Conservation (phyloP, 1,140 invertebrate species). For the Dendroctonus ponderosae region DNA sequence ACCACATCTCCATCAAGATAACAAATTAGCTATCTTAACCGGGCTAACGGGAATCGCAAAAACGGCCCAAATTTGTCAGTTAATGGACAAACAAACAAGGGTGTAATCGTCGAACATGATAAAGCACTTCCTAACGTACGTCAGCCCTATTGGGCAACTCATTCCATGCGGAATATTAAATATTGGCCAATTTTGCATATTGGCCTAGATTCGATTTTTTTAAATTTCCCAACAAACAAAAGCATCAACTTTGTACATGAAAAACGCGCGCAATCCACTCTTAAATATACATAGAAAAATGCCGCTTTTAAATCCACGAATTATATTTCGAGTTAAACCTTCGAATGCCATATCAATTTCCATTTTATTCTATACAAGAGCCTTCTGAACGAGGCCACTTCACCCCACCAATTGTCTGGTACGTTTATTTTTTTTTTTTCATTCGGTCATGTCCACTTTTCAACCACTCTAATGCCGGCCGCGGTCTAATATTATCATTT, state of each 20-base stretch:
- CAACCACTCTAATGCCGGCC: constrained; percentile 2
- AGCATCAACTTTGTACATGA: too few species aligned
- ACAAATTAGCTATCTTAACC: constrained; percentile 32
- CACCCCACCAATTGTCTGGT: too few species aligned
- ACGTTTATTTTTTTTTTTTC: constrained; percentile 1
- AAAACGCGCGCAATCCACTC: too few species aligned
- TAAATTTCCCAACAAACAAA: too few species aligned
- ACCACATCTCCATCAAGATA: constrained; percentile 32
- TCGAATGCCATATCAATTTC: too few species aligned
- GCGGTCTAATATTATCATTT: constrained; percentile 19
- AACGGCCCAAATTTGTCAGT: constrained; percentile 29
- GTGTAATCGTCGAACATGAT: constrained; percentile 33
- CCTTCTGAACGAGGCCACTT: too few species aligned
- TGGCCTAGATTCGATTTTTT: background rate
- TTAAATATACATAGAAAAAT: too few species aligned
- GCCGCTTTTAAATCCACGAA: too few species aligned
- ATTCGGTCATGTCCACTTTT: constrained; percentile 12
- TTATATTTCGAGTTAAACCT: too few species aligned
- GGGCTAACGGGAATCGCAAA: constrained; percentile 11
- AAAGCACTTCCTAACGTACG: constrained; percentile 32
- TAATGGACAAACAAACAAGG: constrained; percentile 35
- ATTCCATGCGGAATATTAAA: constrained; percentile 2
- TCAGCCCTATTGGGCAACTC: constrained; percentile 5
- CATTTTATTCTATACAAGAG: too few species aligned
- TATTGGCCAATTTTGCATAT: constrained; percentile 9